Conservation (phyloP, 2,113 vertebrate species). For the Piprites chloris region DNA sequence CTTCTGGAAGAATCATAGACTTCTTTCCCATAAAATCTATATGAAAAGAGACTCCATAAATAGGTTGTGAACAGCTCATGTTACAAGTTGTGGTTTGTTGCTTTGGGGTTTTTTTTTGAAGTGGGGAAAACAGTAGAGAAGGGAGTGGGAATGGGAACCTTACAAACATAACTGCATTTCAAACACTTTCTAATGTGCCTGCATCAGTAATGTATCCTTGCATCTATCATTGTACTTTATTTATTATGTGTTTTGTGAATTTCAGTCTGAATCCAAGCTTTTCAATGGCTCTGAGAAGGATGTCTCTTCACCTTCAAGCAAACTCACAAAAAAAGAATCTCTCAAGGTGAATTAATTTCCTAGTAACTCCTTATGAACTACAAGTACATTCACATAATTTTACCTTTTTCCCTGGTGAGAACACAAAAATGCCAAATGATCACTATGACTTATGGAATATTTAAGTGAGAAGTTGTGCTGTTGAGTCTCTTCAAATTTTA, state of each 20-base stretch:
- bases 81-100: neutral
- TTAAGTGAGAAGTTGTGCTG: neutral
- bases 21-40: neutral
- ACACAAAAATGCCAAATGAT: neutral
- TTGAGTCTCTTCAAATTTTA: neutral
- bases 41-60: neutral
- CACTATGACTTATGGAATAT: neutral
- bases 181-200: neutral
- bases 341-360: conserved; percentile 85
- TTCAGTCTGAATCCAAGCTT: conserved; percentile 96
- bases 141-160: neutral
- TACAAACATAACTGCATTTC: neutral
- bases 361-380: neutral
- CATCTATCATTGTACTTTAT: neutral
- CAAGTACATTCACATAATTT: neutral
- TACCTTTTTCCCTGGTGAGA: neutral
- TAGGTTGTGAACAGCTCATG: neutral
- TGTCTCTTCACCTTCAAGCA: conserved; percentile 84
- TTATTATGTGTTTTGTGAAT: conserved; percentile 32
- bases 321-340: conserved; percentile 98
- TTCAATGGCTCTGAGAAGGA: conserved; percentile 99
- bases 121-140: neutral
- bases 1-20: neutral
- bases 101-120: neutral
- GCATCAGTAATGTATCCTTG: neutral